A percentile compares a stretch with the other conserved stretches of the same genome.
Conservation (phyloP, 2,888 invertebrate species). For the Magallana nippona region DNA sequence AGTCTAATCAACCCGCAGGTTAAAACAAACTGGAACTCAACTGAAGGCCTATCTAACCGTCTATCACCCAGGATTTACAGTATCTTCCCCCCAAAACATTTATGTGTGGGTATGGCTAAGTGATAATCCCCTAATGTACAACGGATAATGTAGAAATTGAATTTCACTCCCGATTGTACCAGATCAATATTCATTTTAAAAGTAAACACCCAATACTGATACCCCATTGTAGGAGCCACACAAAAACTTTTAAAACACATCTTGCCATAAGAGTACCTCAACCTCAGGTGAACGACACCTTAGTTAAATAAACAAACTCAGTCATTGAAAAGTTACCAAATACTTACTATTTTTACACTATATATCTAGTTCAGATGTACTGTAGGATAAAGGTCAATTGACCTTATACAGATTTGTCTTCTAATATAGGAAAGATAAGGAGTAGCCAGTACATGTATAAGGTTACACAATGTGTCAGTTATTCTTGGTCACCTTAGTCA, state of each 20-base stretch:
- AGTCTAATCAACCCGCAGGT: neutral
- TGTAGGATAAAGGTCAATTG: too few species aligned
- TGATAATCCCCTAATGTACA: constrained; percentile 2
- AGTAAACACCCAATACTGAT: constrained; percentile 21
- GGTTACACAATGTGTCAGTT: too few species aligned
- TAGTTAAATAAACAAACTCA: neutral
- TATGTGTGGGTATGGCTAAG: neutral
- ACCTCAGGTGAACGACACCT: neutral
- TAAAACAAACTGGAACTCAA: constrained; percentile 7
- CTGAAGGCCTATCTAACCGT: neutral
- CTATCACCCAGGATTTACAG: constrained; percentile 1
- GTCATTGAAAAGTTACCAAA: neutral
- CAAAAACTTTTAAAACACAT: neutral
- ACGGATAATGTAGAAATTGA: constrained; percentile 11
- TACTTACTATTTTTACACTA: too few species aligned
- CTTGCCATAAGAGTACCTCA: neutral
- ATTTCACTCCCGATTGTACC: constrained; percentile 1
- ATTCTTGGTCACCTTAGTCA: too few species aligned
- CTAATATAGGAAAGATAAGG: too few species aligned
- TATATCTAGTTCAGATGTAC: too few species aligned
- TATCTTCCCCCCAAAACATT: neutral
- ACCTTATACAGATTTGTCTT: too few species aligned
- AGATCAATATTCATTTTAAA: constrained; percentile 2
- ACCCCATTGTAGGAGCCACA: neutral
- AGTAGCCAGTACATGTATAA: too few species aligned